Evolutionary conservation across 1,140 invertebrate genomes (phyloP), one percentile per base, ranked within the genome.

Genomic region (Drosophila lini): DNA sequence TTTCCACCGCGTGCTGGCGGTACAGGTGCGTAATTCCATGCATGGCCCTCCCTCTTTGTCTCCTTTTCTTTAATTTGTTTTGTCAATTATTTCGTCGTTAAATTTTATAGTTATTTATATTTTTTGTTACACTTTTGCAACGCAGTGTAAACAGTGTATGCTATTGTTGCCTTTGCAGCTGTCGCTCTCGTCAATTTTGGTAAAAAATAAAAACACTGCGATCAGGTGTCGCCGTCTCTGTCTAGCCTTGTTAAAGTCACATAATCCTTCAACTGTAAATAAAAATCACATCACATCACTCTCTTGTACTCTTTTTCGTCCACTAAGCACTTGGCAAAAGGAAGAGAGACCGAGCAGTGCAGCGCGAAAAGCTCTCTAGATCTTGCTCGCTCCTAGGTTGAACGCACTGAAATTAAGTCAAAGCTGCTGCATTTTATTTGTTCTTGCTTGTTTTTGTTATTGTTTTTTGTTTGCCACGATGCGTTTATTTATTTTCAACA

Each of bases 391-490:
- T 65, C 62, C n/a, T 56, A 78, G 79, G 91, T 91, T 92, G 91
- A 92, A 92, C 74, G 89, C 80, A 91, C 91, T 92, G 65, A 81
- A 92, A 92, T 90, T 92, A 92, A 92, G 91, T 92, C 91, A 92
- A 92, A 92, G 91, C 90, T 92, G 76, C n/a, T n/a, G 36, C 44
- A 55, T 73, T 71, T 44, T 50, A 50, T 68, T 45, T 71, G 47
- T 78, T 56, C 45, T 67, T 53, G 41, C 22, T 47, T 42, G 16
- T 55, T 56, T 25, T 41, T 61, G 52, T 47, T 62, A 16, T 42
- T 69, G 32, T 47, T 48, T 41, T 73, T 76, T 80, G 76, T 83
- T 82, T 75, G 64, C 57, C 57, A 31, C 61, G 44, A 34, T 58
- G 68, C 60, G 42, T 57, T 74, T 77, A 36, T 70, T 47, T 69